Conservation (phyloP, 2,888 invertebrate genomes). For the Brachylomia viminalis region DNA sequence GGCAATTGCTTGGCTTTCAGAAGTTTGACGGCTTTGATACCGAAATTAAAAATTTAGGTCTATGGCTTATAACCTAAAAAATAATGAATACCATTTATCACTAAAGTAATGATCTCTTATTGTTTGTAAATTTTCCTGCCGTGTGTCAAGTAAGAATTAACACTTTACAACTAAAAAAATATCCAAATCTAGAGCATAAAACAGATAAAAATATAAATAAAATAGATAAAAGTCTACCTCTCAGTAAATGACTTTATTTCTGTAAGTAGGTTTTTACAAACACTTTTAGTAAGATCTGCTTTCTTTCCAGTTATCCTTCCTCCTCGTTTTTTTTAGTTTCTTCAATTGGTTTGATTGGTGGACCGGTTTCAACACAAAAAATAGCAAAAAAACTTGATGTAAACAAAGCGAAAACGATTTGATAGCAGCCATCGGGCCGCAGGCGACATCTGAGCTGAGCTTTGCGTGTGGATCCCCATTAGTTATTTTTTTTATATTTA, state of each 20-base stretch:
- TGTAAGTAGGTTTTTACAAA: too few species aligned
- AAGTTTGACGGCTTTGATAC: too few species aligned
- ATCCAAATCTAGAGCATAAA: not conserved
- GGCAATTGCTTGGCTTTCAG: too few species aligned
- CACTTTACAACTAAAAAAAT: not conserved
- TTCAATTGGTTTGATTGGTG: not conserved
- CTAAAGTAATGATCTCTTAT: not conserved
- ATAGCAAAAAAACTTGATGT: not conserved
- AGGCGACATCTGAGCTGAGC: not conserved
- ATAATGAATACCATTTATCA: not conserved
- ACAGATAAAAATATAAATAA: not conserved
- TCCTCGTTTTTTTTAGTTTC: not conserved
- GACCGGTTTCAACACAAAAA: not conserved
- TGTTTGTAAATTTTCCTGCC: not conserved
- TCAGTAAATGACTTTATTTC: too few species aligned
- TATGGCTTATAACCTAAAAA: not conserved
- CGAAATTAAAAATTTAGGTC: not conserved
- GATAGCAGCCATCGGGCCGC: not conserved
- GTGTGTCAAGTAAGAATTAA: not conserved
- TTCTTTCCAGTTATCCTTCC: too few species aligned
- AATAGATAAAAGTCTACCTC: too few species aligned
- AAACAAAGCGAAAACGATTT: not conserved
- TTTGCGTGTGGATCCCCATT: not conserved
- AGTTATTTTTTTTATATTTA: too few species aligned
- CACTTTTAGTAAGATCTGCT: too few species aligned